A percentile compares a stretch with the other conserved stretches of the same genome.
These are phyloP conservation scores for Cossypha polioptera DNA, from an alignment of 2,797 vertebrate genomes.

Conservation along the genomic window DNA sequence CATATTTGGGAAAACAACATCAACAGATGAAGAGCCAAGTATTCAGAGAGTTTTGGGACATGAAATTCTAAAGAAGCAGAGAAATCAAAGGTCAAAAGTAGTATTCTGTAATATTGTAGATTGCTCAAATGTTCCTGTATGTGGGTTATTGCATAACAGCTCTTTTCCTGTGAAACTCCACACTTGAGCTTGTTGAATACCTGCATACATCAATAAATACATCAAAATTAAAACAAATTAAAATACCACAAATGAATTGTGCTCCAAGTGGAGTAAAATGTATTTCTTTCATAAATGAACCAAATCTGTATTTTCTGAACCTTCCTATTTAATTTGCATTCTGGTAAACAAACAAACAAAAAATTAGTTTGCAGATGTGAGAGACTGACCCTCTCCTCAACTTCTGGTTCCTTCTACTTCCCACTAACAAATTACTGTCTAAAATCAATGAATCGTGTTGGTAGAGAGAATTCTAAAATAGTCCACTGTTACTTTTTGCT, in stretches of 20 bases:
- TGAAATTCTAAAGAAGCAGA: neutral
- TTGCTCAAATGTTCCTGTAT: neutral
- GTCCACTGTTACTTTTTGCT: neutral
- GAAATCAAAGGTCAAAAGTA: neutral
- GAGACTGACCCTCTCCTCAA: neutral
- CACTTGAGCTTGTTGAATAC: neutral
- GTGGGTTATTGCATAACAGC: neutral
- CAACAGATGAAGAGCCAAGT: neutral
- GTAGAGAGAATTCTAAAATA: neutral
- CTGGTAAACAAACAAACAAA: neutral
- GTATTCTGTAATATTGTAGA: neutral
- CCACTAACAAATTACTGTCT: neutral
- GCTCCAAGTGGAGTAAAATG: neutral
- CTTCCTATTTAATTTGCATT: neutral
- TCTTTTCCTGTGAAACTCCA: neutral
- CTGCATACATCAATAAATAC: neutral
- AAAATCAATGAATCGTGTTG: neutral
- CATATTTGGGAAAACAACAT: fast-evolving
- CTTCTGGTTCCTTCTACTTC: neutral
- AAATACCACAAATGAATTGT: neutral
- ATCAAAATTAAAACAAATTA: neutral
- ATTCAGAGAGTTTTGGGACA: neutral
- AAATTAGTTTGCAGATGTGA: neutral
- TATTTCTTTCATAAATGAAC: neutral
- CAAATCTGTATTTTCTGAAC: neutral